Base-by-base conservation (phyloP, 2,113 vertebrate genomes). In the Mirza zaza region DNA sequence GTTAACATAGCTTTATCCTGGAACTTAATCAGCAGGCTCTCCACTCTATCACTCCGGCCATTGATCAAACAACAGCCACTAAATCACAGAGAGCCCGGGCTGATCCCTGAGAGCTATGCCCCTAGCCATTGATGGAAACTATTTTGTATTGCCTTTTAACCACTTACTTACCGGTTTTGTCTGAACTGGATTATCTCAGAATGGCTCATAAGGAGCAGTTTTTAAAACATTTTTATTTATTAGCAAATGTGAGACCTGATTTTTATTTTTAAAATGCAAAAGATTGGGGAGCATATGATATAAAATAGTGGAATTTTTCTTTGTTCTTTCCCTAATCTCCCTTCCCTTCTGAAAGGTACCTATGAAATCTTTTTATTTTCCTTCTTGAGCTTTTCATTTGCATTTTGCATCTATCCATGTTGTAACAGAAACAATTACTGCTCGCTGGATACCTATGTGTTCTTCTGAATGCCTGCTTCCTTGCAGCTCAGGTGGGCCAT, bases 61-160 rank as follows among this genome's bases (percentile, higher is more conserved):
- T 77, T 87, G 96, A 94, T 96, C 94, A 97, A 92, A 93, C 59
- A 67, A 68, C 95, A 95, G 94, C 84, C 42, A 92, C 71, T 97
- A 97, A 97, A 98, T 97, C 97, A 92, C 20, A 67, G 25, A n/a
- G 23, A 68, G 63, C 70, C 65, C 86, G 87, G 61, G 48, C 68
- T 34, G 59, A 65, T 92, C 82, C 75, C 87, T 86, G 93, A 42
- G 90, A 82, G 95, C 34, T 45, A 61, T 65, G 95, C 61, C 75
- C 13, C 39, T 73, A 87, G 79, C 81, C 87, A 84, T 55, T 48
- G 45, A n/a, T 18, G 79, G 34, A 95, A 83, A 68, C 59, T 70
- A 9, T 39, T 65, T 95, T 50, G n/a, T 23, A 15, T 87, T 73
- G 20, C 61, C 21, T 92, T 95, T 97, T 94, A 90, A 93, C 80